Base-by-base conservation (phyloP, 2,113 vertebrate species). In the Stigmatopora argus region DNA sequence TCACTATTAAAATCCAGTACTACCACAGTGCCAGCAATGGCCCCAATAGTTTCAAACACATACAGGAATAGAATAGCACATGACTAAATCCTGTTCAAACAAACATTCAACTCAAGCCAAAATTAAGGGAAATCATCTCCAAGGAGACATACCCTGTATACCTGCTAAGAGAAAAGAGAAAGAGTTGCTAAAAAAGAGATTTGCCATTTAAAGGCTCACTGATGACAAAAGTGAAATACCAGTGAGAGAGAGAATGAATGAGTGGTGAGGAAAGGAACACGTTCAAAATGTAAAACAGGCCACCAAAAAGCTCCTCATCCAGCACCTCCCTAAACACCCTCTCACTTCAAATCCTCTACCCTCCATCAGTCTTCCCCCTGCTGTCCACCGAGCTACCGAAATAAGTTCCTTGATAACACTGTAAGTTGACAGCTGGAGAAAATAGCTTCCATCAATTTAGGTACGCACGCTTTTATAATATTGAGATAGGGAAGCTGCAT, bases 401-500 rank as follows among this genome's bases (percentile, higher is more conserved):
- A 88, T 85, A 84, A 85, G 71, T 80, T 81, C 41, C 73, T 81
- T 77, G 78, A 83, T 89, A 88, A 89, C 45, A 61, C 19, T 45
- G 41, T 85, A 89, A 88, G 85, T 89, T 90, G 89, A 90, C 87
- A 89, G 90, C 87, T 88, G 89, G 86, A 89, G 88, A 92, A 90
- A 91, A 91, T 90, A 87, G 87, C 85, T 85, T 87, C 87, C 90
- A 88, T 92, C 89, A 82, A 85, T 91, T 88, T 86, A 82, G 82
- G 69, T 58, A 73, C 78, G 69, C 77, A 80, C 85, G 89, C 88
- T 89, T 85, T 87, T 87, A 89, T 90, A 90, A 87, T 81, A 75
- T 78, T 85, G 84, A 48, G 78, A 84, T 78, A 74, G 79, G 69
- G 48, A 69, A 85, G 81, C 82, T n/a, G 79, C 77, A 73, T 77